phyloP scores from a whole-genome alignment of 1,140 invertebrate genomes.

The Pygmarrhopalites habei region DNA sequence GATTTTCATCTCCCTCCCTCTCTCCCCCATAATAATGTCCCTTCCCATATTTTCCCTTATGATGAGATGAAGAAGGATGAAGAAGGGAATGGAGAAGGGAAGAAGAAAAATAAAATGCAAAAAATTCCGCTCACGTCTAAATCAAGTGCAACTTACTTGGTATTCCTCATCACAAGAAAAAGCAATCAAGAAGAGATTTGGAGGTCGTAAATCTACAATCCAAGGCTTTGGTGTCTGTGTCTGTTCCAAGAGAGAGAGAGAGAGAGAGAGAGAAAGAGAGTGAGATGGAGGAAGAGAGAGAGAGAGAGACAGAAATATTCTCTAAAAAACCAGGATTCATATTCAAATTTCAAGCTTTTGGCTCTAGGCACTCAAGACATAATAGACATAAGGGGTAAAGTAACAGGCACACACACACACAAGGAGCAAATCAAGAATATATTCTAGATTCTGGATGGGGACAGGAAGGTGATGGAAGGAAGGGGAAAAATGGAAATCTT shows the following conservation, averaged over 20 bases:
- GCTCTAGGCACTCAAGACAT: no score
- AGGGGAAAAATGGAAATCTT: no score
- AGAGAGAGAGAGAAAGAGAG: background rate
- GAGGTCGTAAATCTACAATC: background rate
- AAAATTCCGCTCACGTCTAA: background rate
- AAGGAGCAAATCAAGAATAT: no score
- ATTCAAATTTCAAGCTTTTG: background rate
- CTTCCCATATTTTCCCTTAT: background rate
- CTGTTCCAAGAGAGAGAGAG: background rate
- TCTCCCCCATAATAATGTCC: background rate
- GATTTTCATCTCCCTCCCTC: background rate
- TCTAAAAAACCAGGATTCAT: background rate
- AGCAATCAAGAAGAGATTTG: background rate
- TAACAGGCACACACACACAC: no score
- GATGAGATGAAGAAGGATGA: background rate
- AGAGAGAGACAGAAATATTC: background rate
- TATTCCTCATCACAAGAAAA: background rate
- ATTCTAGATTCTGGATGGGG: no score
- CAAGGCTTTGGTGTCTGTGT: background rate
- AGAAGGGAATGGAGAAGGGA: background rate
- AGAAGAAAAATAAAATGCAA: background rate
- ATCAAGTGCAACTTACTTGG: background rate
- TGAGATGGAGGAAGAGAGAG: background rate
- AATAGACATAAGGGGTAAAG: no score
- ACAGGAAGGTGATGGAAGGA: no score